Evolutionary conservation across 2,888 invertebrate species (phyloP), one percentile per base, ranked within the genome.

Genomic region (Axea sp.): DNA sequence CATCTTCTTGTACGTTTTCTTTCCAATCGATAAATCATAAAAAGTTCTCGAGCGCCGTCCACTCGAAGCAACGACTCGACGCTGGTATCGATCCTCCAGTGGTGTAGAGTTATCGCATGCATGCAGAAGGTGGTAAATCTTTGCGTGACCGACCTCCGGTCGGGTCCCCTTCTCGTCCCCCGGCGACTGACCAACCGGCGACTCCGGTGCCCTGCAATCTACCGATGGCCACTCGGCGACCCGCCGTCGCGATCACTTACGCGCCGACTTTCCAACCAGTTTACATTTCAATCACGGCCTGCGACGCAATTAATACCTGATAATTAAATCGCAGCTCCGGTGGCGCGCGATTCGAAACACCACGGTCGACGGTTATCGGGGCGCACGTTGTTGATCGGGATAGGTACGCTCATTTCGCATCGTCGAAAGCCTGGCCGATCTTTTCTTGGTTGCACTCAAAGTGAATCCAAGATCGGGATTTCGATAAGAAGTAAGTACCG

Each of bases 181-280:
- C 59, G 62, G 39, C 60, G 72, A 76, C 81, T 81, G 83, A 81
- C 85, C 84, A 85, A 84, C 84, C 83, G 80, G 79, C 75, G 78
- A 80, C 83, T 81, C 77, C 79, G 81, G 81, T 74, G 80, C 79
- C 77, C 84, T 80, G 85, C 86, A 86, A 85, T 83, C 84, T 78
- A 60, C 62, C 78, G 79, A 79, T 78, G 77, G 77, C 77, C 79
- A 78, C 75, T 78, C 74, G 49, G 60, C 49, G 33, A 35, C 22
- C 60, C 33, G 69, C 57, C 43, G 33, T 24, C 37, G 43, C 68
- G 68, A 72, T 69, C 73, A 72, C 51, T 75, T 62, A 43, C 57
- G 45, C 51, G 71, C 57, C 51, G 60, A 68, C 73, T 37, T 60
- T 51, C 67, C 31, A 49, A 30, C 49, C 41, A 55, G 55, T 60